These are phyloP conservation scores for Takifugu ocellatus DNA, from an alignment of 2,797 vertebrate genomes.

Conservation along the genomic window DNA sequence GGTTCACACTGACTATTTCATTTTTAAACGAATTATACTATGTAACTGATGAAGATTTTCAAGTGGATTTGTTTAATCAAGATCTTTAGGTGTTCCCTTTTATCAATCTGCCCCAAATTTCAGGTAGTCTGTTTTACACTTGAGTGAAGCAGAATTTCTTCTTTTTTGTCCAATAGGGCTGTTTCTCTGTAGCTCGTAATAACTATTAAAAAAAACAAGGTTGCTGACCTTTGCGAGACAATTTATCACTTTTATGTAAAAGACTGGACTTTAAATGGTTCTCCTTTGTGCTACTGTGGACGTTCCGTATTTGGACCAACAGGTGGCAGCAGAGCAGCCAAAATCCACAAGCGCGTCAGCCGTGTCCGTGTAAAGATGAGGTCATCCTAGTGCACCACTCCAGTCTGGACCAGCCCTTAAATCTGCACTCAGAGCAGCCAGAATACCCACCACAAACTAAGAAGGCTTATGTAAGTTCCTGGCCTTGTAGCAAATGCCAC, in stretches of 20 bases:
- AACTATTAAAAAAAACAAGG: no score
- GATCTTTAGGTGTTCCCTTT: no score
- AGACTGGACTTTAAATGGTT: neutral
- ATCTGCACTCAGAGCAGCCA: slow-evolving; percentile 19
- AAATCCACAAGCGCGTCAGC: slow-evolving; percentile 30
- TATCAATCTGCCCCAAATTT: no score
- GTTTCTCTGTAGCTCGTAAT: no score
- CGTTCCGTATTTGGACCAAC: slow-evolving; percentile 19
- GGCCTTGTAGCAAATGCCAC: slow-evolving; percentile 12
- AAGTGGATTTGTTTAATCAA: no score
- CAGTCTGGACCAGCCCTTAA: slow-evolving; percentile 40
- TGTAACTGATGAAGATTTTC: no score
- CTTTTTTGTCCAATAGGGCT: no score
- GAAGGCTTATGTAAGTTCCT: slow-evolving; percentile 17
- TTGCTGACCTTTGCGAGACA: no score
- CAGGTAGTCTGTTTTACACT: no score
- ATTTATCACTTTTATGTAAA: neutral
- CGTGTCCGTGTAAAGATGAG: slow-evolving; percentile 59
- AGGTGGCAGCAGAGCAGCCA: slow-evolving; percentile 67
- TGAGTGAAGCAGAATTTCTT: no score
- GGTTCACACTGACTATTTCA: no score
- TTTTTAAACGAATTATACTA: no score
- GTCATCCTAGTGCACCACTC: slow-evolving; percentile 66
- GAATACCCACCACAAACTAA: slow-evolving; percentile 24
- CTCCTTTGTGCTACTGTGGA: neutral